A percentile compares a stretch with the other conserved stretches of the same genome.
Evolutionary conservation across 2,113 vertebrate genomes (phyloP).

Genomic region (Vidua macroura): DNA sequence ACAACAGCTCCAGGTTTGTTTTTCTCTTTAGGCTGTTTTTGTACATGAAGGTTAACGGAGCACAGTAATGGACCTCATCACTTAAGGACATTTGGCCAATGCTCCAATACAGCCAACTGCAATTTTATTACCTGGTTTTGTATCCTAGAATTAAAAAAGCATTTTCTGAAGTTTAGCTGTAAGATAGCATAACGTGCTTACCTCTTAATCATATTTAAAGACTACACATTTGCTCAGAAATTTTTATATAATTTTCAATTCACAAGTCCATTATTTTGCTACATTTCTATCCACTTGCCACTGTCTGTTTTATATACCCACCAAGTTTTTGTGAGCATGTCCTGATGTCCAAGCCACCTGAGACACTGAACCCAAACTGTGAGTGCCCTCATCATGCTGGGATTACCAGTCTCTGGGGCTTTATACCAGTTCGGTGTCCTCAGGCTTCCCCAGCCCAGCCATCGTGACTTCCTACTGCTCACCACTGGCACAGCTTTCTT

Average conservation of each 20-base stretch:
- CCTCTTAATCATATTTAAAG: not conserved
- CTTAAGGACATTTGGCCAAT: slow-evolving; percentile 2
- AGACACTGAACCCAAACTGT: not conserved
- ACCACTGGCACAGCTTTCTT: not conserved
- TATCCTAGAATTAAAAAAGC: not conserved
- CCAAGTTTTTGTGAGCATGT: not conserved
- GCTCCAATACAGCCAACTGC: not conserved
- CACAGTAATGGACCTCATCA: not conserved
- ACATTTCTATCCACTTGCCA: rapidly evolving
- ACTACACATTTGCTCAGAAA: not conserved
- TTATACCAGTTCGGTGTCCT: rapidly evolving
- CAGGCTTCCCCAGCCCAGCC: not conserved
- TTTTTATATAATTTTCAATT: not conserved
- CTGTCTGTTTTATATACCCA: not conserved
- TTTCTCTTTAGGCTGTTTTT: slow-evolving; percentile 37
- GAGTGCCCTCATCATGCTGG: rapidly evolving
- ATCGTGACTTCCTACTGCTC: no score
- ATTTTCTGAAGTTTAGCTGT: not conserved
- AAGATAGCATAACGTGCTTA: not conserved
- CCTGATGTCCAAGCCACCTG: not conserved
- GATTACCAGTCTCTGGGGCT: not conserved
- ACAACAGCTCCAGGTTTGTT: slow-evolving; percentile 64
- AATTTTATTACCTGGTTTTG: not conserved
- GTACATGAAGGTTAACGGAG: slow-evolving; percentile 29
- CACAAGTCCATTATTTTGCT: not conserved